phyloP scores from a whole-genome alignment of 1,140 invertebrate species.

The Pachyrhynchus sulphureomaculatus region DNA sequence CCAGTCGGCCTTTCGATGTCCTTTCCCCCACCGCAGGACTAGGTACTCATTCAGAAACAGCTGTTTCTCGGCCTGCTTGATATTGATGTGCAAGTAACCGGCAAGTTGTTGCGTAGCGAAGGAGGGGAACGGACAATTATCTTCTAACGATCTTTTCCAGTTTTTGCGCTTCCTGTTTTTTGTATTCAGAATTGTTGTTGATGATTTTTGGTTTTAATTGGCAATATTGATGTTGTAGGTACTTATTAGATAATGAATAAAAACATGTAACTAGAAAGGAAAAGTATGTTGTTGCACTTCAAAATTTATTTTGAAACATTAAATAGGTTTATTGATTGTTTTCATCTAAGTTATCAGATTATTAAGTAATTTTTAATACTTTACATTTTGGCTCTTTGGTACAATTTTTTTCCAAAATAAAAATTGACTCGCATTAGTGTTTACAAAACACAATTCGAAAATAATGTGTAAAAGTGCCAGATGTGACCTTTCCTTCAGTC shows the following conservation, averaged over 20 bases:
- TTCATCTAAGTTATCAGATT: not conserved
- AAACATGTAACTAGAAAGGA: no score
- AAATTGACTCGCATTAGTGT: no score
- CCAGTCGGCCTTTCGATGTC: conserved; percentile 44
- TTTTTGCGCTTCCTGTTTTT: conserved; percentile 5
- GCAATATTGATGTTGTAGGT: not conserved
- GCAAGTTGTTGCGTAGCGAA: conserved; percentile 5
- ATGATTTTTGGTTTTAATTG: not conserved
- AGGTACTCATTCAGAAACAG: conserved; percentile 42
- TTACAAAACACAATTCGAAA: no score
- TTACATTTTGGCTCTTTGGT: no score
- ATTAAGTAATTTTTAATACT: no score
- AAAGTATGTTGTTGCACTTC: no score
- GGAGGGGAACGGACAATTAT: not conserved
- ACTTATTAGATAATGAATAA: not conserved
- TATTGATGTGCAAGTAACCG: conserved; percentile 18
- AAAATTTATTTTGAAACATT: no score
- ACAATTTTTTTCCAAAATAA: no score
- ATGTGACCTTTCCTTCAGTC: no score
- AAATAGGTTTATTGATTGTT: not conserved
- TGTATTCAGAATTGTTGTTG: not conserved
- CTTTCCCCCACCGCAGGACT: conserved; percentile 42
- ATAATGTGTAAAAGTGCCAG: no score
- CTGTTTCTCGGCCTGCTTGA: conserved; percentile 34
- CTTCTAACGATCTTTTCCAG: conserved; percentile 6